A percentile compares a stretch with the other conserved stretches of the same genome.
Conservation (phyloP, 2,113 vertebrate species). For the Orcinus orca region DNA sequence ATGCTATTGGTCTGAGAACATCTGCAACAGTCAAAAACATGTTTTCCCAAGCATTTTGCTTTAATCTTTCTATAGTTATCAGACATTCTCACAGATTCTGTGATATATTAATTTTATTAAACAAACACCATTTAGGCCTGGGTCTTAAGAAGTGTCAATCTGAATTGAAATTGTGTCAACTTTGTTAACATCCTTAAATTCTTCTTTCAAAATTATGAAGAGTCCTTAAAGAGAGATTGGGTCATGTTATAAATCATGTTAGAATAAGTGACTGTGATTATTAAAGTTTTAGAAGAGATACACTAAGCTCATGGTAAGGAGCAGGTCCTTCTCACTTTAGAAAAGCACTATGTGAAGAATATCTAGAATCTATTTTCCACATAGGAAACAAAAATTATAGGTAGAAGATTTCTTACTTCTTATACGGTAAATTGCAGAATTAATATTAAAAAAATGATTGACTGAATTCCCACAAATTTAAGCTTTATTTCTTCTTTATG, state of each 20-base stretch:
- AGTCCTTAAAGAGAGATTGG: background rate
- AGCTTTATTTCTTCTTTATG: background rate
- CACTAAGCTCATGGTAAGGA: background rate
- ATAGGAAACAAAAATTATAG: background rate
- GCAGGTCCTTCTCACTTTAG: background rate
- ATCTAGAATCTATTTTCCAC: background rate
- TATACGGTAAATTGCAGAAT: background rate
- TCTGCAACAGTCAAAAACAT: conserved; percentile 55
- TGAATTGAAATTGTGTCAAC: conserved; percentile 42
- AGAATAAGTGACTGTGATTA: background rate
- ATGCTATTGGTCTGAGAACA: conserved; percentile 61
- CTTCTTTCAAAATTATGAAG: conserved; percentile 6
- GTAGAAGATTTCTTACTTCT: background rate
- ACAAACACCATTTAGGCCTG: conserved; percentile 36
- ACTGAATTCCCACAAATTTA: background rate
- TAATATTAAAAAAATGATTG: background rate
- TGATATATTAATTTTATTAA: conserved; percentile 45
- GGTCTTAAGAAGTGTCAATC: conserved; percentile 41
- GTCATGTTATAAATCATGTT: background rate
- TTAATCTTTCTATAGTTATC: conserved; percentile 57
- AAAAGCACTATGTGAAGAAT: background rate
- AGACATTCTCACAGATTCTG: conserved; percentile 52
- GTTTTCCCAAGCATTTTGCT: conserved; percentile 36
- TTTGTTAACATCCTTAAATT: conserved; percentile 52
- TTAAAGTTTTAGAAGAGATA: background rate